These are phyloP conservation scores for Corydoras maculifer DNA, from an alignment of 2,113 vertebrate species.

Conservation along the genomic window DNA sequence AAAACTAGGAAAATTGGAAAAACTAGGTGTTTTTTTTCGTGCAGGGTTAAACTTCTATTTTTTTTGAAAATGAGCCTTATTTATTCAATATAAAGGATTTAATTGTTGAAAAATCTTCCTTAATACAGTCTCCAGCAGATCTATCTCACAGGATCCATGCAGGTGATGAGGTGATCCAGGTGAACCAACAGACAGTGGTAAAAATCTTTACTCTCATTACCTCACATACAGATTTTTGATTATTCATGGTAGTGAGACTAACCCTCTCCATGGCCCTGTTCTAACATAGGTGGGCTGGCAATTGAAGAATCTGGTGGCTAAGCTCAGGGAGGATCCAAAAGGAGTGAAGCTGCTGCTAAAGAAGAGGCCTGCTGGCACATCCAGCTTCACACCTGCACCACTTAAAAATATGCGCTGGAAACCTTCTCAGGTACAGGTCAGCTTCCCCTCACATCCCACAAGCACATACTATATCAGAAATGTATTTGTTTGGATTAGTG, in stretches of 20 bases:
- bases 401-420: constrained; percentile 93
- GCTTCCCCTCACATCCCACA: neutral
- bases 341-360: constrained; percentile 78
- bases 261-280: neutral
- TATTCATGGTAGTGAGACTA: too few relatives aligned
- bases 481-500: too few relatives aligned
- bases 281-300: constrained; percentile 88
- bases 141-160: constrained; percentile 88
- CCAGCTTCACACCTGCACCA: constrained; percentile 77
- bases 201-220: constrained; percentile 47
- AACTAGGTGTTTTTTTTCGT: too few relatives aligned
- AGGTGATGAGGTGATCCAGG: constrained; percentile 91
- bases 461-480: too few relatives aligned
- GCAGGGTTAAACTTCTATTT: too few relatives aligned
- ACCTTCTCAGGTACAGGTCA: constrained; percentile 84
- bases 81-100: neutral
- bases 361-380: constrained; percentile 78
- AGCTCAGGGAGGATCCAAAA: constrained; percentile 77
- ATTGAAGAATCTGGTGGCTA: constrained; percentile 85
- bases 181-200: constrained; percentile 92
- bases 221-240: neutral
- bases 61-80: neutral
- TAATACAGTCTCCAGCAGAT: constrained; percentile 83
- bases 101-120: constrained; percentile 31
- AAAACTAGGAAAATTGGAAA: too few relatives aligned